Conservation (phyloP, 2,797 vertebrate species). For the Sebastolobus alascanus region DNA sequence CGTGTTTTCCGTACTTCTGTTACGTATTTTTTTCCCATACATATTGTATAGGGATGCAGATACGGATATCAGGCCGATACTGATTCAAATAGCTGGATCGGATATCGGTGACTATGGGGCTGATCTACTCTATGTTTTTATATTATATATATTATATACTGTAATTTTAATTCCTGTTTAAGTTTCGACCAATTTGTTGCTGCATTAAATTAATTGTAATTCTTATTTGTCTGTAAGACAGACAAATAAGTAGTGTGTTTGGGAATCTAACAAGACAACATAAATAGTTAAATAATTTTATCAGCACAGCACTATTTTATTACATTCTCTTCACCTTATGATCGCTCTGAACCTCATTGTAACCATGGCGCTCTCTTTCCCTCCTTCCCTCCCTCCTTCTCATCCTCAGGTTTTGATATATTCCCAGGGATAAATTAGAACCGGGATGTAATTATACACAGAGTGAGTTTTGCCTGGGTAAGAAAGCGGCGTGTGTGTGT, state of each 20-base stretch:
- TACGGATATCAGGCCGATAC: too few species aligned
- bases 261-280: constrained; percentile 4
- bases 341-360: constrained; percentile 30
- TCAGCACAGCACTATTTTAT: constrained; percentile 18
- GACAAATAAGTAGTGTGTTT: constrained; percentile 1
- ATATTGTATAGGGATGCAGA: too few species aligned
- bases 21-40: too few species aligned
- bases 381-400: constrained; percentile 48
- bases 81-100: too few species aligned
- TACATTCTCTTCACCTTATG: constrained; percentile 40
- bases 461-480: constrained; percentile 53
- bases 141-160: too few species aligned
- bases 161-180: too few species aligned
- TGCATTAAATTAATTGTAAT: too few species aligned
- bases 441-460: constrained; percentile 83
- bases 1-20: too few species aligned
- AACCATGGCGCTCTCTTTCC: constrained; percentile 33
- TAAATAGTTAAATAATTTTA: constrained; percentile 1
- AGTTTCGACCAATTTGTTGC: too few species aligned
- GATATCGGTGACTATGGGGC: too few species aligned
- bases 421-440: constrained; percentile 85
- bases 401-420: constrained; percentile 78
- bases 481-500: constrained; percentile 40
- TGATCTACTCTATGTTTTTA: too few species aligned
- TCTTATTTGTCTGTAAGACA: neutral